Percentiles rank a stretch among this genome's conserved stretches.
These are phyloP conservation scores for Azemiops feae DNA, from an alignment of 2,113 vertebrate genomes.

Conservation along the genomic window DNA sequence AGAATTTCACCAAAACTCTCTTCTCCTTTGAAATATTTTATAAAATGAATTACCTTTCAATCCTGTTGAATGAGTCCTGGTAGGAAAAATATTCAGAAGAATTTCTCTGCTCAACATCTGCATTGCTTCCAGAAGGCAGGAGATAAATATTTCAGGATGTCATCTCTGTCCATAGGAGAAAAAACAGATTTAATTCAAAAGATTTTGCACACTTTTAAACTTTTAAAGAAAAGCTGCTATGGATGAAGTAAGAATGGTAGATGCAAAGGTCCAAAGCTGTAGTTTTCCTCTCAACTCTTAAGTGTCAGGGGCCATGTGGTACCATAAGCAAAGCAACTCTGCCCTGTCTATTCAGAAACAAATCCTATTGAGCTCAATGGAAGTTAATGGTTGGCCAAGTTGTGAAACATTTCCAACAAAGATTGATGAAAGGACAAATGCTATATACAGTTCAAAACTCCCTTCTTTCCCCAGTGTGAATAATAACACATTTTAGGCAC, in stretches of 20 bases:
- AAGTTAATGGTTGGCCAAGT: not conserved
- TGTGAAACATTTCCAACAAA: not conserved
- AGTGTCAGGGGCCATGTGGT: not conserved
- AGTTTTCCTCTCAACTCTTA: not conserved
- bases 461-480: not conserved
- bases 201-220: not conserved
- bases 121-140: not conserved
- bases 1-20: not conserved
- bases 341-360: not conserved
- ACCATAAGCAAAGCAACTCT: not conserved
- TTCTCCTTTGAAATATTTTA: not conserved
- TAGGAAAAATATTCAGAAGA: not conserved
- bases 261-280: not conserved
- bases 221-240: not conserved
- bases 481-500: not conserved
- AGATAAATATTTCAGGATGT: not conserved
- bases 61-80: not conserved
- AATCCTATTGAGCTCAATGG: not conserved
- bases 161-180: not conserved
- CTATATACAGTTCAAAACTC: not conserved
- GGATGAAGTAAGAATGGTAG: not conserved
- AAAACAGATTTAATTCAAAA: not conserved
- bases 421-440: not conserved
- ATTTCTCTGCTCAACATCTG: not conserved
- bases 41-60: not conserved